Base-by-base conservation (phyloP, 2,888 invertebrate genomes). In the Prosapia bicincta region DNA sequence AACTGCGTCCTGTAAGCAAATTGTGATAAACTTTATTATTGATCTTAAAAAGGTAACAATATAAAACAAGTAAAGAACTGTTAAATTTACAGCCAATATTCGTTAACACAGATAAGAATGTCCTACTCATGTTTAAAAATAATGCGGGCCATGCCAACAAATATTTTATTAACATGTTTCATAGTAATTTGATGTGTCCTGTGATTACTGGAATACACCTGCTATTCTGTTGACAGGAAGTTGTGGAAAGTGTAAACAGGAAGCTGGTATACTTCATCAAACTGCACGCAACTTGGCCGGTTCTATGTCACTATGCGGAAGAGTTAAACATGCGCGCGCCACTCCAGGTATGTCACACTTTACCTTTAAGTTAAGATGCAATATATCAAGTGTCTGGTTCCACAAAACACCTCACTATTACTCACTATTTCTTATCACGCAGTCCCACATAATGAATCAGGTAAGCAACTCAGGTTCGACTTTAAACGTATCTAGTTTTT, bases 321-420 rank as follows among this genome's bases (percentile, higher is more conserved):
- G 83, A 87, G 72, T 83, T 86, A 75, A 86, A 86, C 78, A 85
- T 87, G 83, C 84, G 87, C 78, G 87, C 87, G 80, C 87, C 87
- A 3, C 79, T 84, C 26, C 83, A 83, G 82, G 84, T 84, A 76
- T 78, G 72, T 72, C 9, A 54, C n/a, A 20, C 54, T 54, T 54
- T 54, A 20, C 54, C 54, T 54, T 54, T 54, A 54, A 9, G n/a
- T 54, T 54, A 5, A 20, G 20, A n/a, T 54, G 54, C 5, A 38
- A 38, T 38, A 38, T 9, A 38, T 3, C n/a, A 20, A 54, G 54
- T 69, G 69, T 69, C n/a, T 23, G 23, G 23, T 69, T n/a, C 26
- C 32, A 23, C 23, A 69, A 23, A 24, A 26, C 69, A 69, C 28
- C 28, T 26, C 26, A 26, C 32, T 24, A 3, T 69, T 38, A 23